Percentiles rank a stretch among this genome's conserved stretches.
Evolutionary conservation across 2,888 invertebrate genomes (phyloP).

Genomic region (Baccha elongata): DNA sequence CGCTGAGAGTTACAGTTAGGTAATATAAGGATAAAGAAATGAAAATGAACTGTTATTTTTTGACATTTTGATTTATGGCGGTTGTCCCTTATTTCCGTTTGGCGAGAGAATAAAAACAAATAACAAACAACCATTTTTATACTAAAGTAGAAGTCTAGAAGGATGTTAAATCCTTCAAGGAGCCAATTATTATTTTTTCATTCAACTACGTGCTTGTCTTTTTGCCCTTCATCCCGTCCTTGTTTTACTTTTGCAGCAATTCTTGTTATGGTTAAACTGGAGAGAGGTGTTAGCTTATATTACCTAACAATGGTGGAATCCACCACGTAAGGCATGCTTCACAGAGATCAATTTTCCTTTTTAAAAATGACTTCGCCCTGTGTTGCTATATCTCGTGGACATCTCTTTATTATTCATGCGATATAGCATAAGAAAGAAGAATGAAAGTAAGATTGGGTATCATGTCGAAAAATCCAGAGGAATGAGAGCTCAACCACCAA

Average conservation of each 20-base stretch:
- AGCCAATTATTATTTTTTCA: constrained; percentile 64
- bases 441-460: constrained; percentile 36
- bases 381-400: constrained; percentile 54
- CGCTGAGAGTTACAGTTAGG: constrained; percentile 36
- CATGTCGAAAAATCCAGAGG: constrained; percentile 63
- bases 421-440: constrained; percentile 10
- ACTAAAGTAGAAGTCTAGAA: constrained; percentile 46
- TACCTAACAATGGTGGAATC: constrained; percentile 1
- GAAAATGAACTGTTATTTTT: constrained; percentile 71
- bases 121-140: constrained; percentile 24
- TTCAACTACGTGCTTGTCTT: constrained; percentile 46
- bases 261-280: constrained; percentile 2
- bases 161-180: constrained; percentile 66
- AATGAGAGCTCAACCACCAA: constrained; percentile 41
- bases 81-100: constrained; percentile 63
- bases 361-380: constrained; percentile 58
- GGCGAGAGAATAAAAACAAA: constrained; percentile 1
- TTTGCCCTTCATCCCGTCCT: not conserved
- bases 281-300: constrained; percentile 4
- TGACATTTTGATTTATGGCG: constrained; percentile 72
- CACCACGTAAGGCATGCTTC: constrained; percentile 61
- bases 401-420: constrained; percentile 65
- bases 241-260: constrained; percentile 4
- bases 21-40: constrained; percentile 53
- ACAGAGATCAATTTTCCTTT: constrained; percentile 61